Conservation (phyloP, 1,140 invertebrate genomes). For the Phymorhynchus buccinoides region DNA sequence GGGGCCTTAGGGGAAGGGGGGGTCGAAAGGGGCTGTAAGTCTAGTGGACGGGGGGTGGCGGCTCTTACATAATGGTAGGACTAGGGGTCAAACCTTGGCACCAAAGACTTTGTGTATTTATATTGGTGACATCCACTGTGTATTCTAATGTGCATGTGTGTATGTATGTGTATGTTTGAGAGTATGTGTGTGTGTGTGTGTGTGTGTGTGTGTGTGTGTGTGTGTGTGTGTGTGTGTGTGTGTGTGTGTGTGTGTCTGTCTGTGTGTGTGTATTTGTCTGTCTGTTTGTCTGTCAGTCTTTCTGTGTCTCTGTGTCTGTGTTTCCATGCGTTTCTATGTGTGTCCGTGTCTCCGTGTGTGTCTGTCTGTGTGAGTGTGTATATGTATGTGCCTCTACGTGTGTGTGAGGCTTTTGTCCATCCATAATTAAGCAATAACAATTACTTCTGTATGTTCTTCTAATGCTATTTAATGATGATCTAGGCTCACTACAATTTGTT, state of each 20-base stretch:
- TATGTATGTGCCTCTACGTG: not conserved
- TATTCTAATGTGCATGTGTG: not conserved
- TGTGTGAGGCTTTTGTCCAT: not conserved
- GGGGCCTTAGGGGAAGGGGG: no score
- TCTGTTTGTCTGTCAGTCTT: not conserved
- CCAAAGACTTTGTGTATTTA: no score
- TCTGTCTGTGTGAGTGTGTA: not conserved
- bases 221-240: not conserved
- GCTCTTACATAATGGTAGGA: no score
- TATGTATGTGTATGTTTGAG: no score
- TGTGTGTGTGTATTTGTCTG: no score
- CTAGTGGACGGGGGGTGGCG: no score
- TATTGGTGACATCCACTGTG: not conserved
- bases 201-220: not conserved
- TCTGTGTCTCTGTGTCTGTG: no score
- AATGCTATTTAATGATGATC: not conserved
- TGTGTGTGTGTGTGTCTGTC: constrained; percentile 24
- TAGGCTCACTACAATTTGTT: not conserved
- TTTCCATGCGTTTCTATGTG: not conserved
- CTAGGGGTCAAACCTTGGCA: no score
- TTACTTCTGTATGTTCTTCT: no score
- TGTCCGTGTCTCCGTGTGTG: not conserved
- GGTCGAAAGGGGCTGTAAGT: no score
- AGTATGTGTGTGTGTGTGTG: no score
- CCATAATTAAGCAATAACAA: no score